Evolutionary conservation across 2,797 vertebrate species (phyloP).

Genomic region (Chaetophractus vellerosus): DNA sequence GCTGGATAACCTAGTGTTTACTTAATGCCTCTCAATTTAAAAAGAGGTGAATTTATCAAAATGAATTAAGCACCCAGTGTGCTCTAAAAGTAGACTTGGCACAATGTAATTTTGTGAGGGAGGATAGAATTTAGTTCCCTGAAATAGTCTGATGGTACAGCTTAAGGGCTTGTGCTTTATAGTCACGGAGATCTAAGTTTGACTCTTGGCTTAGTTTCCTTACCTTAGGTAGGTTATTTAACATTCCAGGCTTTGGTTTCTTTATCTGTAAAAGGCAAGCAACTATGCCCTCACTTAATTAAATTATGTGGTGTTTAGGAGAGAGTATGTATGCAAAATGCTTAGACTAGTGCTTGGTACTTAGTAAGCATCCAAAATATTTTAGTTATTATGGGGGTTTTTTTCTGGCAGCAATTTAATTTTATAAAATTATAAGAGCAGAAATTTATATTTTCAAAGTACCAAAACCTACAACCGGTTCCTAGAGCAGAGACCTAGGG

Average conservation of each 20-base stretch:
- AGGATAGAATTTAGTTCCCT: constrained; percentile 32
- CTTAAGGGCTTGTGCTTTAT: neutral
- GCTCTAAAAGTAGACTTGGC: neutral
- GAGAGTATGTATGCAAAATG: neutral
- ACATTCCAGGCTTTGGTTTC: neutral
- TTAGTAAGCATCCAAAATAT: neutral
- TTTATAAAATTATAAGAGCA: constrained; percentile 88
- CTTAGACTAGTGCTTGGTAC: neutral
- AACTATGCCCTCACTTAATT: neutral
- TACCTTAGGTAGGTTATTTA: neutral
- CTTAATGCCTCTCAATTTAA: constrained; percentile 13
- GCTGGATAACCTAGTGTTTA: constrained; percentile 4
- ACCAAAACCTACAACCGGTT: constrained; percentile 85
- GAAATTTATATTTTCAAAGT: constrained; percentile 87
- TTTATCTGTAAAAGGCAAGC: neutral
- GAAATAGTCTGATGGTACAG: neutral
- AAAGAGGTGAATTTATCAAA: constrained; percentile 16
- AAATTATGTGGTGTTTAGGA: neutral
- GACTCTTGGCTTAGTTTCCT: neutral
- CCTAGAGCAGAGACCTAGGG: constrained; percentile 15
- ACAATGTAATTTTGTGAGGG: neutral
- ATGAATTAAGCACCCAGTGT: neutral
- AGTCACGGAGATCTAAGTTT: neutral
- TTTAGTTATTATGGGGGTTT: neutral
- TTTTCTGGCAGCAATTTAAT: constrained; percentile 89